Evolutionary conservation across 2,113 vertebrate species (phyloP), one percentile per base, ranked within the genome.

Genomic region (Aleadryas rufinucha): DNA sequence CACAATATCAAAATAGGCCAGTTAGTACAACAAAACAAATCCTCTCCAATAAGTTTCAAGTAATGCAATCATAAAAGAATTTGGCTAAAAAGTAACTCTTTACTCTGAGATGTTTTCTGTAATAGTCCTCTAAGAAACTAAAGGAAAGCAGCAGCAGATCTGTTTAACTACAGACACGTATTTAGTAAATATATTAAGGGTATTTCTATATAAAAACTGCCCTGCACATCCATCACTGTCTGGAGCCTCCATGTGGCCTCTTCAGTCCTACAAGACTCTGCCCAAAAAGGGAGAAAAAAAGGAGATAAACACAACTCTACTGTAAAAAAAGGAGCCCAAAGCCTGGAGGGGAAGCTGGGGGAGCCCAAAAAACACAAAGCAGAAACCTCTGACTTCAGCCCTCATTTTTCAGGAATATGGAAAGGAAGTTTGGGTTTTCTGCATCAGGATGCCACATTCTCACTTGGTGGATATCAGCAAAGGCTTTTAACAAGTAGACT

Each of bases 121-220:
- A 61, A 87, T n/a, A 92, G 45, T 60, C 80, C 79, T 81, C 88
- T 89, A 78, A 84, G 88, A 84, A 95, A 87, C 66, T 74, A 87
- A 94, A 94, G 95, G 91, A 83, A 87, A 96, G 93, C 88, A 89
- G 94, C 81, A 95, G 83, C 19, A 91, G 90, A 84, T 89, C 91
- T 92, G 94, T 84, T 56, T 21, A 23, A 97, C 96, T 96, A 97
- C 93, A 96, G 98, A 97, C 97, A 98, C 47, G 52, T 94, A 97
- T 95, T 98, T 97, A 91, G 68, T 41, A 79, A 94, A 96, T 94
- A 93, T 94, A 96, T 95, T 94, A 96, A 79, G 13, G 31, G 50
- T 63, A 81, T 96, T 93, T 94, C 56, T 94, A 72, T 64, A 63
- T 82, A 78, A 80, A 83, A 93, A 50, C 88, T 60, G 82, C 74